Base-by-base conservation (phyloP, 2,113 vertebrate genomes). In the Ophthalmolycus amberensis region DNA sequence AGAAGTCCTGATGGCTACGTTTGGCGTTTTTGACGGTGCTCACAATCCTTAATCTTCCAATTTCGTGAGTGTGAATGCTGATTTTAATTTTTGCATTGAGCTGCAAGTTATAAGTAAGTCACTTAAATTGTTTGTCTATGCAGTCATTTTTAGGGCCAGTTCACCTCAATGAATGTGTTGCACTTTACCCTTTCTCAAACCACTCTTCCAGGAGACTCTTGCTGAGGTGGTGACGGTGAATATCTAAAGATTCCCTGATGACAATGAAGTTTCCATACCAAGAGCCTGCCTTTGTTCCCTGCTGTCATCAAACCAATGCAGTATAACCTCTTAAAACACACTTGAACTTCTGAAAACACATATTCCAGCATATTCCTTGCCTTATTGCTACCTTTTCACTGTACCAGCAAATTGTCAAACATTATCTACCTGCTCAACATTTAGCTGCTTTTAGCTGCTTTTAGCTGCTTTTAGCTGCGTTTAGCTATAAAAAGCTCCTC, bases 331-430 rank as follows among this genome's bases (percentile, higher is more conserved):
- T 77, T 83, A 38, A 83, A 73, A 38, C 27, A 60, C 72, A 84
- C 67, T 73, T 42, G 5, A 18, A 48, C 46, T 1, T 18, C 22
- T 15, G 15, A 59, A 32, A 89, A 71, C 83, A 67, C 37, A 9
- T 14, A 11, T 42, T n/a, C 42, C 62, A 80, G 63, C 54, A 46
- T 38, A 76, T 58, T 70, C n/a, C n/a, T 71, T 75, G 71, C 89
- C 83, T 90, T 85, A 64, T 29, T 75, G 52, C 40, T 58, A 40
- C 73, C 40, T 71, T 66, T 74, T 25, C 67, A 68, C 42, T 64
- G 32, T 44, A 83, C 79, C 81, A 89, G 85, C 70, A 80, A 54
- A 44, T 60, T 65, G n/a, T 84, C 34, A 50, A 60, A 38, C 37
- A 60, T 29, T 42, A 40, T 44, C 71, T 75, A 59, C 50, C 71